phyloP scores from a whole-genome alignment of 1,140 invertebrate genomes.

The Elysia chlorotica region DNA sequence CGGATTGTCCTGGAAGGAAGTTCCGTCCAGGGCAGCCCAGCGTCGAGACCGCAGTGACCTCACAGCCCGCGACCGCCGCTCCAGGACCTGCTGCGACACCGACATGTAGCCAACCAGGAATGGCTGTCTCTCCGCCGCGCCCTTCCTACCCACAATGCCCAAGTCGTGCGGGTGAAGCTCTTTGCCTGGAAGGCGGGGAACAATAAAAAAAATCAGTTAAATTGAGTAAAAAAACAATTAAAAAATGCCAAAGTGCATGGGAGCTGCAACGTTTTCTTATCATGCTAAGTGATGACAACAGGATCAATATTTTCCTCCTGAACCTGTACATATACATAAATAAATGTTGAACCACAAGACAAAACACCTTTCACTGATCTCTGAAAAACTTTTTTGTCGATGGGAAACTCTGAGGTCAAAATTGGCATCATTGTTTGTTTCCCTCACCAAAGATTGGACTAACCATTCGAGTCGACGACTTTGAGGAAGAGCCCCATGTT shows the following conservation, averaged over 20 bases:
- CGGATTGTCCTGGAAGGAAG: conserved; percentile 34
- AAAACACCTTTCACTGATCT: no score
- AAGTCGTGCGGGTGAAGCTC: conserved; percentile 82
- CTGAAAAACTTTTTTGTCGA: no score
- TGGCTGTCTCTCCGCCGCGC: conserved; percentile 81
- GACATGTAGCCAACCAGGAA: conserved; percentile 58
- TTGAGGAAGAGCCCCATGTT: conserved; percentile 82
- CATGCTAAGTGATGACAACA: no score
- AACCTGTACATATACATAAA: no score
- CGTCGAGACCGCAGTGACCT: conserved; percentile 24
- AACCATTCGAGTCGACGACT: conserved; percentile 36
- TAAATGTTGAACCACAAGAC: no score
- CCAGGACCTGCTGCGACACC: conserved; percentile 39
- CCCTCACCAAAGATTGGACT: background rate
- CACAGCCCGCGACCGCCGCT: conserved; percentile 38
- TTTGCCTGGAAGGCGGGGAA: conserved; percentile 66
- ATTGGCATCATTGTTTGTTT: no score
- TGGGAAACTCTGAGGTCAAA: no score
- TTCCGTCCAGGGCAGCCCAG: conserved; percentile 25
- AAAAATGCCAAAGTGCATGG: no score
- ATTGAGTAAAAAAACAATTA: background rate
- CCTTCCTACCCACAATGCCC: conserved; percentile 77
- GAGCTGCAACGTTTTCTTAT: no score
- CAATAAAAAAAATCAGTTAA: background rate
- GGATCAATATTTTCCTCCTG: no score